Conservation (phyloP, 2,113 vertebrate genomes). For the Zosterops japonicus region DNA sequence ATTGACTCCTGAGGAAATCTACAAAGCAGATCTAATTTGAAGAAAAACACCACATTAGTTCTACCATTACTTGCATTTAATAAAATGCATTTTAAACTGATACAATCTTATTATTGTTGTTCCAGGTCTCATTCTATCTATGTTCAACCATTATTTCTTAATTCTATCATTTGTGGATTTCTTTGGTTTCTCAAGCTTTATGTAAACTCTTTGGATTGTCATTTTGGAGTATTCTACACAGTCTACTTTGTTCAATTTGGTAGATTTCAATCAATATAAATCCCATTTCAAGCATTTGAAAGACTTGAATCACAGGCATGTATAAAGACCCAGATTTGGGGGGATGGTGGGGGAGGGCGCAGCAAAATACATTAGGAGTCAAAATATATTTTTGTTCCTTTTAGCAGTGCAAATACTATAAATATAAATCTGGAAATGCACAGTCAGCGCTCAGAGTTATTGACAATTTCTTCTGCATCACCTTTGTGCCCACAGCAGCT, state of each 20-base stretch:
- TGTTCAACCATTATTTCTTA: background rate
- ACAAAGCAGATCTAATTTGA: background rate
- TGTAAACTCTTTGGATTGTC: background rate
- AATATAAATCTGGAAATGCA: background rate
- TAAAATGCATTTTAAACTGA: background rate
- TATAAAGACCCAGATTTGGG: background rate
- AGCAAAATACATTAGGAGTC: background rate
- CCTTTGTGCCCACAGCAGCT: background rate
- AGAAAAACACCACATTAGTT: background rate
- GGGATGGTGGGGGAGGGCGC: too few relatives aligned
- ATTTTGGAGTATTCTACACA: background rate
- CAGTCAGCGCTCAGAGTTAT: background rate
- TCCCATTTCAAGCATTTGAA: background rate
- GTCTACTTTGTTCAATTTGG: background rate
- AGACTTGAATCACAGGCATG: background rate
- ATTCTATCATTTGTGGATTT: background rate
- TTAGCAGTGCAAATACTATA: background rate
- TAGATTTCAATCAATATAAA: background rate
- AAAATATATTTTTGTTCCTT: background rate
- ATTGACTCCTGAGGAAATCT: background rate
- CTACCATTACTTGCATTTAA: background rate
- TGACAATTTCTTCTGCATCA: background rate
- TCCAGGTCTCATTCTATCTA: background rate
- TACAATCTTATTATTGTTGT: background rate
- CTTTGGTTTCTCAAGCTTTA: background rate